Percentiles rank a stretch among this genome's conserved stretches.
These are phyloP conservation scores for Entomobrya proxima DNA, from an alignment of 2,888 invertebrate species.

Conservation along the genomic window DNA sequence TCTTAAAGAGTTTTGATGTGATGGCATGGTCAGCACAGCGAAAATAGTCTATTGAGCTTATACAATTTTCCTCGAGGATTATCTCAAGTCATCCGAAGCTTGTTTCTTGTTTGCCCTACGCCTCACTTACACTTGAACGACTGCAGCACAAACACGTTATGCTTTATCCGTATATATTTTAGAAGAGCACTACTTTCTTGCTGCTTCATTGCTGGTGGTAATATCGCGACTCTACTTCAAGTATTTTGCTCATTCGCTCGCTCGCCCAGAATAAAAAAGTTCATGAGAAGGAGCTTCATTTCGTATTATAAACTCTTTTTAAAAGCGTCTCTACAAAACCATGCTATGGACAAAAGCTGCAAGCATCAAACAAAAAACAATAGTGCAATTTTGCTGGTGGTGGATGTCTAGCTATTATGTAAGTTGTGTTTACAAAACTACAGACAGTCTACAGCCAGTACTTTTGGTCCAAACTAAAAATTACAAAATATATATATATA, in stretches of 20 bases:
- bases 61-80: slow-evolving; percentile 62
- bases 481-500: no score
- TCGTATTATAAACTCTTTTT: slow-evolving; percentile 13
- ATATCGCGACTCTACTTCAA: no score
- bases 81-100: slow-evolving; percentile 52
- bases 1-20: not conserved
- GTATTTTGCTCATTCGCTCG: no score
- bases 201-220: no score
- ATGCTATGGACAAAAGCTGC: not conserved
- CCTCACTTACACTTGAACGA: slow-evolving; percentile 43
- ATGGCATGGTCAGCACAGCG: slow-evolving; percentile 18
- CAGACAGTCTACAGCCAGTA: no score
- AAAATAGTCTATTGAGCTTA: slow-evolving; percentile 43
- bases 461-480: no score
- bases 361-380: not conserved
- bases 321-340: not conserved
- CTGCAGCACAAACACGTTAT: not conserved
- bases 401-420: not conserved
- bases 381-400: not conserved
- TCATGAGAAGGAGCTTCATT: no score
- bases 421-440: no score
- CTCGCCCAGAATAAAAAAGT: no score
- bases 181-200: no score
- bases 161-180: not conserved
- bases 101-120: slow-evolving; percentile 50